Percentiles rank a stretch among this genome's conserved stretches.
Evolutionary conservation across 2,113 vertebrate genomes (phyloP).

Genomic region (Mionectes macconnelli): DNA sequence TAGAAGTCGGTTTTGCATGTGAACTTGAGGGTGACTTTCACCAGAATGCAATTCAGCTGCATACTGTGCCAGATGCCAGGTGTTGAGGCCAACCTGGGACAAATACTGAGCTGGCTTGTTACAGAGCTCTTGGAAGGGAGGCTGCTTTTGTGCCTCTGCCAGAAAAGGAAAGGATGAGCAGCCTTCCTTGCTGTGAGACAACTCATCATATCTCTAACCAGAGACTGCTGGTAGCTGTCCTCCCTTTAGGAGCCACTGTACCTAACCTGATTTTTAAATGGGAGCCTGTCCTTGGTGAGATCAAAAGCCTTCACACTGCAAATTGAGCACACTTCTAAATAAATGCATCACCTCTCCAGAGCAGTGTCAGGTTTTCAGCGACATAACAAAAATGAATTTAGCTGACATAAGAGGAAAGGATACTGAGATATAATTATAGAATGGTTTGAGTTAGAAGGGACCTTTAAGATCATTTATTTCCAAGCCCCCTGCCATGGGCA

Average conservation of each 20-base stretch:
- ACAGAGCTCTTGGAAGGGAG: neutral
- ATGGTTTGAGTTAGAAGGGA: neutral
- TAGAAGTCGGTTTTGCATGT: slow-evolving; percentile 14
- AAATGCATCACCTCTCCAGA: neutral
- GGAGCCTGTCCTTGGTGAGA: neutral
- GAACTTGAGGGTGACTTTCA: slow-evolving; percentile 44
- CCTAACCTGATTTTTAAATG: neutral
- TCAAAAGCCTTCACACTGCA: neutral
- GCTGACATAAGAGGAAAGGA: neutral
- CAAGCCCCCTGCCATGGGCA: neutral
- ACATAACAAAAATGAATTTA: neutral
- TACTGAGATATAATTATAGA: neutral
- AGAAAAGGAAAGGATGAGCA: neutral
- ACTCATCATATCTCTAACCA: neutral
- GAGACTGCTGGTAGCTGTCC: neutral
- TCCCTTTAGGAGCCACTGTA: neutral
- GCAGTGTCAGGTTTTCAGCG: neutral
- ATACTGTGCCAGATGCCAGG: neutral
- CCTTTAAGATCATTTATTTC: neutral
- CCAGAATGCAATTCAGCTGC: neutral
- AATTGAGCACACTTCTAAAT: neutral
- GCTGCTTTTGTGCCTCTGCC: neutral
- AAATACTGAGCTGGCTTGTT: slow-evolving; percentile 24
- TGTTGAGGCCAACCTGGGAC: neutral
- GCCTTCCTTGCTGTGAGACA: neutral